Percentiles rank a stretch among this genome's conserved stretches.
Evolutionary conservation across 2,797 vertebrate species (phyloP).

Genomic region (Artibeus jamaicensis): DNA sequence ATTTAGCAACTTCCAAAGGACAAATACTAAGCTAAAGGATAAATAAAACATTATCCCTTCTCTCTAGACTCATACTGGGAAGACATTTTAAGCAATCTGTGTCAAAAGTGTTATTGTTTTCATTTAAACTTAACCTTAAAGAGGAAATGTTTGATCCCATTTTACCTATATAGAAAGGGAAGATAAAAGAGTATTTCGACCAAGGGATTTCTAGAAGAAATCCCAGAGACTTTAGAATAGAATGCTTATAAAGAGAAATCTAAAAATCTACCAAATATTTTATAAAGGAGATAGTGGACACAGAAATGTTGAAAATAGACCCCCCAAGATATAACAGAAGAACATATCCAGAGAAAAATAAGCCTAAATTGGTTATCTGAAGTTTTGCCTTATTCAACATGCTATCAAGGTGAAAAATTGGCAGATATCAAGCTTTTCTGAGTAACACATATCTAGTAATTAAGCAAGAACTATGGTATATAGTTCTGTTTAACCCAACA

Average conservation of each 20-base stretch:
- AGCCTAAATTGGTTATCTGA: not conserved
- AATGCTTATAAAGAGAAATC: not conserved
- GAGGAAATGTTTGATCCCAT: not conserved
- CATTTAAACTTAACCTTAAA: conserved; percentile 26
- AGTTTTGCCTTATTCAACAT: not conserved
- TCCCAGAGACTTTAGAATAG: not conserved
- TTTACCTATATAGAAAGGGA: not conserved
- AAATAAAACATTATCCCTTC: not conserved
- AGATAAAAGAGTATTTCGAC: not conserved
- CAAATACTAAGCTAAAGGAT: not conserved
- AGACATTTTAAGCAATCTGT: not conserved
- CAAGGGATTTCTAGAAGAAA: not conserved
- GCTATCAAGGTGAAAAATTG: not conserved
- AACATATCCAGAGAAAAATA: not conserved
- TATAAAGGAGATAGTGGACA: not conserved
- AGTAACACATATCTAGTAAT: not conserved
- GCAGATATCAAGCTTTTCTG: not conserved
- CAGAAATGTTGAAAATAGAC: not conserved
- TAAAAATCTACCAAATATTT: not conserved
- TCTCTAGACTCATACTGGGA: not conserved
- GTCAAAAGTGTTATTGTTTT: not conserved
- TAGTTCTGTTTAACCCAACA: not conserved
- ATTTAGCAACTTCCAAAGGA: not conserved
- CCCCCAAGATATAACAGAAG: not conserved
- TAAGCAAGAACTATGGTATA: not conserved